A percentile compares a stretch with the other conserved stretches of the same genome.
These are phyloP conservation scores for Epirrhoe alternata DNA, from an alignment of 2,888 invertebrate species.

Conservation along the genomic window DNA sequence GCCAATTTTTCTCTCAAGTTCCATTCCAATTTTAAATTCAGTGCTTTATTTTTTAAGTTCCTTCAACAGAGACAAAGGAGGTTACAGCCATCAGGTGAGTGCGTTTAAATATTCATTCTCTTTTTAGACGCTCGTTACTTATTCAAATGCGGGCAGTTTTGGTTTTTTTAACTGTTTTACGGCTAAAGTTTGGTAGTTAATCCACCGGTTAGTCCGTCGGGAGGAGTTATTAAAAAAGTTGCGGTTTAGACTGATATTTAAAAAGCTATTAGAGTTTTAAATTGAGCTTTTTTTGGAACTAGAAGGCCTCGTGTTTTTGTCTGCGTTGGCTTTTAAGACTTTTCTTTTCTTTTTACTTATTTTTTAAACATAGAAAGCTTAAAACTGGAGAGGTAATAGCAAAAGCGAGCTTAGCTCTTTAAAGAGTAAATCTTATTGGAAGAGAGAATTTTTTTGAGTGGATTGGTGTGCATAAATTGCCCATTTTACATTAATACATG, in stretches of 20 bases:
- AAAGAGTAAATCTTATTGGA: no score
- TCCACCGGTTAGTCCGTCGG: slow-evolving; percentile 52
- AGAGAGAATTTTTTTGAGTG: no score
- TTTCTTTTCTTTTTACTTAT: not conserved
- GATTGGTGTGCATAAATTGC: no score
- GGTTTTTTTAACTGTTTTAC: slow-evolving; percentile 58
- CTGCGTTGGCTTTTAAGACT: not conserved
- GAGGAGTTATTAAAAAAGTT: slow-evolving; percentile 77
- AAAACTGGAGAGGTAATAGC: no score
- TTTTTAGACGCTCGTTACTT: slow-evolving; percentile 50
- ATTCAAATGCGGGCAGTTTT: slow-evolving; percentile 54
- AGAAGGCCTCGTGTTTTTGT: not conserved
- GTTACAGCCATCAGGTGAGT: slow-evolving; percentile 53
- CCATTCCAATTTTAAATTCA: slow-evolving; percentile 52
- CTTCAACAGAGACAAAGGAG: slow-evolving; percentile 46
- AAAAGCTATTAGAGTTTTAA: slow-evolving; percentile 61
- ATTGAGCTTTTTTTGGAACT: not conserved
- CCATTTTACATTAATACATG: no score
- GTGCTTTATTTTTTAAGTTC: slow-evolving; percentile 52
- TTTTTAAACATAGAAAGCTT: not conserved
- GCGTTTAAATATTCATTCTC: slow-evolving; percentile 54
- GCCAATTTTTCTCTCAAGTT: slow-evolving; percentile 49
- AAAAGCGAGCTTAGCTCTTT: no score
- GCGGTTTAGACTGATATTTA: slow-evolving; percentile 59
- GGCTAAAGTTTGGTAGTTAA: slow-evolving; percentile 67